These are phyloP conservation scores for Invenusta paracnida DNA, from an alignment of 2,888 invertebrate species.

Conservation along the genomic window DNA sequence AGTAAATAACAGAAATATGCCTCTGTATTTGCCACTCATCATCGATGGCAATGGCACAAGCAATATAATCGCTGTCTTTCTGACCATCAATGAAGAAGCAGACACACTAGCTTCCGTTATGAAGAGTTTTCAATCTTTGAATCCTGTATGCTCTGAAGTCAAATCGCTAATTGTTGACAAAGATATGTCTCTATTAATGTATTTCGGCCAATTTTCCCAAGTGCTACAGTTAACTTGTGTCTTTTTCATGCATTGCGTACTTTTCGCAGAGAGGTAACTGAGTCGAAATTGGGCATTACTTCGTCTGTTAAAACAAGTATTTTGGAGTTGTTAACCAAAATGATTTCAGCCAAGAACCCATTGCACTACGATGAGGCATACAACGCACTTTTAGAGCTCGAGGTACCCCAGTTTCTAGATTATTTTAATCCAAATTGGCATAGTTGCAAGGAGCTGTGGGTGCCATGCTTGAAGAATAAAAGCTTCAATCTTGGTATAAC, in stretches of 20 bases:
- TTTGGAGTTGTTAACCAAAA: not conserved
- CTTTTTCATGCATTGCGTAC: not conserved
- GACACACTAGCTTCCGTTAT: not conserved
- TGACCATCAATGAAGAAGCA: not conserved
- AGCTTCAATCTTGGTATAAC: not conserved
- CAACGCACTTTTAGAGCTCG: not conserved
- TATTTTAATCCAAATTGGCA: not conserved
- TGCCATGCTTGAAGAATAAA: too few relatives aligned
- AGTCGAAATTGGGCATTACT: not conserved
- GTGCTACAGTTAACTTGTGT: not conserved
- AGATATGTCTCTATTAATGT: not conserved
- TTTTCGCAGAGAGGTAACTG: not conserved
- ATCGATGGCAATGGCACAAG: slow-evolving; percentile 24
- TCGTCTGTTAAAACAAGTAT: not conserved
- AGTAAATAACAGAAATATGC: slow-evolving; percentile 9
- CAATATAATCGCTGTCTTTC: not conserved
- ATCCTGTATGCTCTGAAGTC: not conserved
- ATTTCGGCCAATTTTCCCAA: not conserved
- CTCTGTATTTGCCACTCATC: not conserved
- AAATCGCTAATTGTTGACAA: not conserved
- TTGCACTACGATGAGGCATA: not conserved
- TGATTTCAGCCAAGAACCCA: not conserved
- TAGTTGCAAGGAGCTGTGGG: not conserved
- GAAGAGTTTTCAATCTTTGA: not conserved
- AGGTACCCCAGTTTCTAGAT: not conserved